Evolutionary conservation across 1,140 invertebrate species (phyloP).

Genomic region (Drosophila rhopaloa): DNA sequence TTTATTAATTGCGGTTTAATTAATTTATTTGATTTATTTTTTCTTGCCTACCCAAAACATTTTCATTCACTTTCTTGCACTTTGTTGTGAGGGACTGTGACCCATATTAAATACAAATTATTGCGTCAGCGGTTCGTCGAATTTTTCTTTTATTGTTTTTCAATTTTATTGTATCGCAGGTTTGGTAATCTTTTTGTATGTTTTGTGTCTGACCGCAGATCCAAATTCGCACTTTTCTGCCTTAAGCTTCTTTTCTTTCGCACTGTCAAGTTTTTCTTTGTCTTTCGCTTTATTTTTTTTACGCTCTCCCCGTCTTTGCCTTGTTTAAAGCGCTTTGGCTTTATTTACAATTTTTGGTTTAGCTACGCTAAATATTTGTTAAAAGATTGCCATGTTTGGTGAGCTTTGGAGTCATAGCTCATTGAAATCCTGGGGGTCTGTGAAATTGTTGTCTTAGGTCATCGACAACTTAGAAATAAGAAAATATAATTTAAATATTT

Average conservation of each 20-base stretch:
- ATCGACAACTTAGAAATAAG: background rate
- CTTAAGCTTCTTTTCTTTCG: slow-evolving; percentile 8
- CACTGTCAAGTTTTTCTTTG: slow-evolving; percentile 34
- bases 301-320: slow-evolving; percentile 12
- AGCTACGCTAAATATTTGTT: slow-evolving; percentile 21
- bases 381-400: background rate
- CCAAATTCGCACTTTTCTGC: slow-evolving; percentile 27
- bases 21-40: slow-evolving; percentile 38
- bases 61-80: slow-evolving; percentile 44
- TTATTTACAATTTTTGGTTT: slow-evolving; percentile 15
- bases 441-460: slow-evolving; percentile 11
- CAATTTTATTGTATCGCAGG: slow-evolving; percentile 7
- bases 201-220: slow-evolving; percentile 15
- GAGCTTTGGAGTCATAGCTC: background rate
- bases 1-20: slow-evolving; percentile 44
- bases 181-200: slow-evolving; percentile 18
- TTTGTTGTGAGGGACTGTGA: slow-evolving; percentile 17
- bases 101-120: slow-evolving; percentile 26
- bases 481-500: background rate
- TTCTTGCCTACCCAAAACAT: background rate
- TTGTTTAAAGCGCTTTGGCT: slow-evolving; percentile 8
- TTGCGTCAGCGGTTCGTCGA: slow-evolving; percentile 37
- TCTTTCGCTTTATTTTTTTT: slow-evolving; percentile 7
- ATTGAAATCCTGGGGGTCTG: background rate
- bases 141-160: slow-evolving; percentile 20